Percentiles rank a stretch among this genome's conserved stretches.
phyloP scores from a whole-genome alignment of 2,797 vertebrate species.

The Sebastes iracundus region DNA sequence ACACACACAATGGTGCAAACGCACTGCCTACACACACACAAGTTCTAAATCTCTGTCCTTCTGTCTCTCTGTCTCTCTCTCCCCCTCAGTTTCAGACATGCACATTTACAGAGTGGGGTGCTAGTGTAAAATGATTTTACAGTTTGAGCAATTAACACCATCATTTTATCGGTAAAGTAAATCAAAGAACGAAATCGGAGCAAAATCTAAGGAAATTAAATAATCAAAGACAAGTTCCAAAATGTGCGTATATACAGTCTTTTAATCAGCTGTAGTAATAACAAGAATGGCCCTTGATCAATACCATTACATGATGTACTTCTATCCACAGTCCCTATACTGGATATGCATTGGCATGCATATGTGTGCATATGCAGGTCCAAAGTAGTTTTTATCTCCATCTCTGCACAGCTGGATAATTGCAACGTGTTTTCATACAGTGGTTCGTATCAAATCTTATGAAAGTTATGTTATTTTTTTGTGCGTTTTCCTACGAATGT shows the following conservation, averaged over 20 bases:
- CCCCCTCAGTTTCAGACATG: neutral
- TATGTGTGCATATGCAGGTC: neutral
- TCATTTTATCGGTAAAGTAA: neutral
- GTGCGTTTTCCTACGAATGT: too few relatives aligned
- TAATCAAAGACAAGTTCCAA: too few relatives aligned
- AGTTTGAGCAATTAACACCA: neutral
- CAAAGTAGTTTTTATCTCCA: neutral
- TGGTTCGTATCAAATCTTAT: too few relatives aligned
- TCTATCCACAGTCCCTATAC: neutral
- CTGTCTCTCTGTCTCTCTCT: neutral
- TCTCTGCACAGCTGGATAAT: neutral
- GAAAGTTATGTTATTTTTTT: too few relatives aligned
- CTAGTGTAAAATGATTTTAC: neutral
- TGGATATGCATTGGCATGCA: neutral
- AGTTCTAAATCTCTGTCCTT: neutral
- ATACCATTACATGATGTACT: neutral
- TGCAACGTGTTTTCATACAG: too few relatives aligned
- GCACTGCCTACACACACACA: conserved; percentile 45
- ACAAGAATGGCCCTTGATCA: too few relatives aligned
- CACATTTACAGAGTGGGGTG: neutral
- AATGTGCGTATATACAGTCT: too few relatives aligned
- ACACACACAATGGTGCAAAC: conserved; percentile 9
- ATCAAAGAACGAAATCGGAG: neutral
- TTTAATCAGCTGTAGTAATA: too few relatives aligned
- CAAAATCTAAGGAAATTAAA: too few relatives aligned